Base-by-base conservation (phyloP, 2,113 vertebrate species). In the Speoplatyrhinus poulsoni region DNA sequence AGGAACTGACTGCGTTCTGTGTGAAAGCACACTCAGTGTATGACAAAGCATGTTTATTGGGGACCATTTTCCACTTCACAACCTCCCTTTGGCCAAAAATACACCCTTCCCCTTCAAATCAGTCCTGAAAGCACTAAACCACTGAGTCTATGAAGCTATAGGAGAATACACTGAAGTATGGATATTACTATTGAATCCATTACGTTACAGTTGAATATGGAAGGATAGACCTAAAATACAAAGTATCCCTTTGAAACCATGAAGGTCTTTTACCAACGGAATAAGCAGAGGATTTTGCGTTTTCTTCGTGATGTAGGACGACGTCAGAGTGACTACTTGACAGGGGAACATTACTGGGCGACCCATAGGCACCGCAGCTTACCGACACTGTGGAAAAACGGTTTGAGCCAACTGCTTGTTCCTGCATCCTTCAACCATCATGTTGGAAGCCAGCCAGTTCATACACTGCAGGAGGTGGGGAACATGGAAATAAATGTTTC, bases 341-440 rank as follows among this genome's bases (percentile, higher is more conserved):
- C 63, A 70, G 12, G 63, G 77, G 67, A 60, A 52, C 16, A 56
- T 75, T 83, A 75, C 69, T 76, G 73, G 63, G 70, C 77, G 82
- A 81, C 54, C 2, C 46, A 62, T 60, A 67, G 82, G 73, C 75
- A 77, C 80, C 49, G 71, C 57, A 85, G 71, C 68, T 81, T 82
- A 76, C 63, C 79, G 65, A n/a, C 65, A 70, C 26, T 46, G 75
- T 87, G 87, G 85, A 91, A 88, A 87, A 64, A 76, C 73, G 33
- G 57, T 79, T 78, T n/a, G 57, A 65, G 82, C 65, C 69, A 75
- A 70, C 72, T 67, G 62, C 63, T 59, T 60, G 67, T 73, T 68
- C 68, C 75, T 70, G 70, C 53, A 79, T 80, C 58, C 46, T 33
- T 33, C 55, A 80, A 82, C 83, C 83, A 71, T 74, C 16, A 57